Evolutionary conservation across 2,113 vertebrate genomes (phyloP), one percentile per base, ranked within the genome.

Genomic region (Rhinoptilus africanus): DNA sequence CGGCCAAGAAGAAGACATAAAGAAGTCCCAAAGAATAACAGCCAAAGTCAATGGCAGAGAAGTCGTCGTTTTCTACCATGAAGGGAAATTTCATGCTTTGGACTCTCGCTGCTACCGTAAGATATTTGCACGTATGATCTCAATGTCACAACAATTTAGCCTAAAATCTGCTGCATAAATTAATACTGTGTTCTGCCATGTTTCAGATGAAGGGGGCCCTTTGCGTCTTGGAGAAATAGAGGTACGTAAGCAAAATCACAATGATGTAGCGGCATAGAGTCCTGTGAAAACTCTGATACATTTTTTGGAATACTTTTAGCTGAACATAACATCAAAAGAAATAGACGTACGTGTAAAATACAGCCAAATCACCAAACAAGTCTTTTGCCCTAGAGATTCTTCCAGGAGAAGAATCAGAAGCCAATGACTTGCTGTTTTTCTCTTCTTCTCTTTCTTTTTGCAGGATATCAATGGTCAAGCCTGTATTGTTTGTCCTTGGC

Each of bases 51-150:
- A 98, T 10, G 98, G 97, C 22, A 99, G 99, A 95, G 98, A 99
- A 94, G 60, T 99, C 32, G 97, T 99, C 51, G 91, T 99, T 95
- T 98, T 99, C 96, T 97, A 98, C 94, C 98, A 99, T 18, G 90
- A 97, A 66, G 98, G 97, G 85, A 96, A 92, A 80, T 99, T 99
- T 87, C 98, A 99, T 41, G 99, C 99, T 67, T 73, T 99, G 96
- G 99, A 99, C 79, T 98, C 98, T 60, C 99, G 98, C 82, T 99
- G 99, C 95, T 99, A 99, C 93, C 99, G 99, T 99, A 98, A 99
- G 99, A 93, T 86, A 51, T 77, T 96, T 97, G 57, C 24, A 69
- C 26, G 7, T 74, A 8, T 50, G 24, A n/a, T 92, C n/a, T 71
- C 82, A 43, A 2, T 83, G 8, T 82, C 88, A 9, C 39, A 45